These are phyloP conservation scores for Drosophila hawaiiensis DNA, from an alignment of 2,888 invertebrate species.

Conservation along the genomic window DNA sequence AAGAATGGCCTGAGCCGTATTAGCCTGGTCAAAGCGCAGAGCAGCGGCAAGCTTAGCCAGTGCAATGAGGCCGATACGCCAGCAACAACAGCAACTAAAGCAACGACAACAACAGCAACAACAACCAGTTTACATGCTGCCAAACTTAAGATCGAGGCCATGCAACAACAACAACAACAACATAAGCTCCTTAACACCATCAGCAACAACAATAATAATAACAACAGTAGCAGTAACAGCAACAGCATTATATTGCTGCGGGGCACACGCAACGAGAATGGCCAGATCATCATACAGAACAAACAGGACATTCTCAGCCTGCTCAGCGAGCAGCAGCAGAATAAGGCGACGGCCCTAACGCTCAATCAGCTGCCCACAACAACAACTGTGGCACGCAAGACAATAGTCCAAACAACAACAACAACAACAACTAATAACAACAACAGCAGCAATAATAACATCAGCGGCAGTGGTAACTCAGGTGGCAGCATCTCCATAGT, in stretches of 20 bases:
- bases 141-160: constrained; percentile 75
- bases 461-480: constrained; percentile 26
- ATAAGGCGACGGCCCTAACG: constrained; percentile 78
- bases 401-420: constrained; percentile 72
- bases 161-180: constrained; percentile 69
- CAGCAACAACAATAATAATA: constrained; percentile 70
- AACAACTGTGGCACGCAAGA: constrained; percentile 82
- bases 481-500: constrained; percentile 62
- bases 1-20: constrained; percentile 62
- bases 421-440: constrained; percentile 73
- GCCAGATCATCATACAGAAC: constrained; percentile 85
- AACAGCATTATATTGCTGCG: constrained; percentile 85
- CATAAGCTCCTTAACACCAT: constrained; percentile 50
- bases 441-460: constrained; percentile 19
- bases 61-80: constrained; percentile 57
- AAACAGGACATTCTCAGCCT: constrained; percentile 85
- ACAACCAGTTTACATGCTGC: constrained; percentile 70
- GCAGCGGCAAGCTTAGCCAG: constrained; percentile 64
- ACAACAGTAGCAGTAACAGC: constrained; percentile 68
- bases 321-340: constrained; percentile 81
- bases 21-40: constrained; percentile 66
- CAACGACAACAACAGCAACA: constrained; percentile 49
- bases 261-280: constrained; percentile 85
- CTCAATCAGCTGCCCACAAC: constrained; percentile 82
- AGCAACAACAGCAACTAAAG: constrained; percentile 46